Evolutionary conservation across 2,888 invertebrate species (phyloP).

Genomic region (Perithous albicinctus): DNA sequence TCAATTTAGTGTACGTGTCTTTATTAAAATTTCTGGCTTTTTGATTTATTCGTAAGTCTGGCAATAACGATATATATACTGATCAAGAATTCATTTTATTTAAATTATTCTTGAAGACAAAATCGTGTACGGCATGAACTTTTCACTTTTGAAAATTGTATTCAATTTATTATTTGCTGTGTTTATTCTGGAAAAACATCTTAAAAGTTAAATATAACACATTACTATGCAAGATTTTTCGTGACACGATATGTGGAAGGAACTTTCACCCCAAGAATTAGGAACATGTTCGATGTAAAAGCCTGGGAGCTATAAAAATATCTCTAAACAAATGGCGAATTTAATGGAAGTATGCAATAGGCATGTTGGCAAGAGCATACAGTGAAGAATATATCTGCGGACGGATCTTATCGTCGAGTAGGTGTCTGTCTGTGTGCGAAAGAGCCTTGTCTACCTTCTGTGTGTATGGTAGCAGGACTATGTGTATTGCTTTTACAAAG

Average conservation of each 20-base stretch:
- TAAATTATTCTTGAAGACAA: too few relatives aligned
- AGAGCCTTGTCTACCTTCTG: conserved; percentile 55
- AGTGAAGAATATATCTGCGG: conserved; percentile 55
- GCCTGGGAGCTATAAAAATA: conserved; percentile 47
- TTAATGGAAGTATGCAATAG: conserved; percentile 52
- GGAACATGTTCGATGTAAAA: conserved; percentile 45
- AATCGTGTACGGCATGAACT: too few relatives aligned
- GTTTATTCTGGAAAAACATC: neutral
- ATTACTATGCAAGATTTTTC: neutral
- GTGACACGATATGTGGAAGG: conserved; percentile 24
- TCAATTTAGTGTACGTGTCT: too few relatives aligned
- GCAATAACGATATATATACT: too few relatives aligned
- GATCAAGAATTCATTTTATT: too few relatives aligned
- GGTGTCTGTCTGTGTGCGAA: conserved; percentile 19
- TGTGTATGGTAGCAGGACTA: conserved; percentile 37
- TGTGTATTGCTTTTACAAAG: conserved; percentile 62
- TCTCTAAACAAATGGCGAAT: conserved; percentile 61
- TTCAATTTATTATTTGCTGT: too few relatives aligned
- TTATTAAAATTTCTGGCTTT: too few relatives aligned
- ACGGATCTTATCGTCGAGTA: conserved; percentile 62
- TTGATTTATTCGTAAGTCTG: too few relatives aligned
- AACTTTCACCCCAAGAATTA: conserved; percentile 63
- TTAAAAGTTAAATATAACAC: neutral
- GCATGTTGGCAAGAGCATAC: conserved; percentile 25
- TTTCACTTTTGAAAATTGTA: too few relatives aligned